Percentiles rank a stretch among this genome's conserved stretches.
phyloP scores from a whole-genome alignment of 1,140 invertebrate genomes.

The Mizuhopecten yessoensis region DNA sequence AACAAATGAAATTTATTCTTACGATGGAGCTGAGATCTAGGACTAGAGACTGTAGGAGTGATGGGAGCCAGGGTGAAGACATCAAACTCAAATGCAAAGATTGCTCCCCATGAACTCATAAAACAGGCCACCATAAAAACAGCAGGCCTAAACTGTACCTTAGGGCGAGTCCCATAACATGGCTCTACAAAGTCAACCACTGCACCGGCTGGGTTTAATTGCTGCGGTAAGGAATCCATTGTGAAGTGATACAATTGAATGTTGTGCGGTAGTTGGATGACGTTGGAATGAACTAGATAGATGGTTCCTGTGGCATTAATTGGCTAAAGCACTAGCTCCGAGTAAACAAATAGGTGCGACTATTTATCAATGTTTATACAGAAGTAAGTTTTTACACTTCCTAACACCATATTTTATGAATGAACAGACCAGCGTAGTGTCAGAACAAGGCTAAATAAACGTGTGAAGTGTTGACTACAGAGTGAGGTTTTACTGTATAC shows the following conservation, averaged over 20 bases:
- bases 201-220: no score
- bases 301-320: neutral
- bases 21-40: no score
- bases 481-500: neutral
- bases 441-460: slow-evolving; percentile 11
- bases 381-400: neutral
- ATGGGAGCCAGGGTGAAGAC: no score
- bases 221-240: neutral
- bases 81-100: no score
- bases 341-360: neutral
- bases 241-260: neutral
- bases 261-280: neutral
- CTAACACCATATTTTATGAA: neutral
- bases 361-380: slow-evolving; percentile 25
- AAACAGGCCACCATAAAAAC: no score
- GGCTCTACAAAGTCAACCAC: no score
- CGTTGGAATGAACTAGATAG: neutral
- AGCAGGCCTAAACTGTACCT: no score
- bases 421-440: slow-evolving; percentile 11
- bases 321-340: neutral
- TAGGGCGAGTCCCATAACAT: no score
- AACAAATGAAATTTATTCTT: no score
- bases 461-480: slow-evolving; percentile 8
- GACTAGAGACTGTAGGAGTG: no score
- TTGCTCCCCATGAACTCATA: no score